Conservation (phyloP, 2,888 invertebrate genomes). For the Dinocampus coccinellae region DNA sequence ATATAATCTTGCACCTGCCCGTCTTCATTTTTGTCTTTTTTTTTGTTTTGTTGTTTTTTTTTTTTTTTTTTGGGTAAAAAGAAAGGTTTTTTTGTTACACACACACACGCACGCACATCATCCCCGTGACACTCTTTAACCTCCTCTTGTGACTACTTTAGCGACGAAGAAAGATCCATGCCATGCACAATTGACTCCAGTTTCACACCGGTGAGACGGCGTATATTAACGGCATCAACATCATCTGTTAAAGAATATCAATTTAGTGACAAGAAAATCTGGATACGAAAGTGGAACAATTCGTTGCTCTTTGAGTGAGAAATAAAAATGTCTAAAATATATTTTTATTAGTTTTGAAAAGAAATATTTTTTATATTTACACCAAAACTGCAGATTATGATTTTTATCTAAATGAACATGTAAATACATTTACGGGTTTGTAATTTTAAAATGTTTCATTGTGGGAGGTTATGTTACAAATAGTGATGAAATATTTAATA, state of each 20-base stretch:
- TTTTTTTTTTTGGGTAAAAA: not conserved
- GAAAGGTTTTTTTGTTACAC: not conserved
- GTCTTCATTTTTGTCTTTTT: conserved; percentile 24
- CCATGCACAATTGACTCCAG: conserved; percentile 3
- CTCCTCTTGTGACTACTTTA: conserved; percentile 6
- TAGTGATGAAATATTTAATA: not conserved
- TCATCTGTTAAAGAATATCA: not conserved
- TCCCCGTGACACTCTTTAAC: conserved; percentile 19
- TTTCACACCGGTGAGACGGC: not conserved
- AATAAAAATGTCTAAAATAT: not conserved
- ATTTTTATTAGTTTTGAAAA: not conserved
- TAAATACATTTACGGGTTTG: not conserved
- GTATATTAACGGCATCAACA: not conserved
- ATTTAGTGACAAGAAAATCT: conserved; percentile 9
- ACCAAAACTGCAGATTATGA: not conserved
- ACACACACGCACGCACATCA: conserved; percentile 1
- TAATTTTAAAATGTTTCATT: not conserved
- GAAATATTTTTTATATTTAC: not conserved
- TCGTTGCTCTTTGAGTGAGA: not conserved
- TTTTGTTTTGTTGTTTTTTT: not conserved
- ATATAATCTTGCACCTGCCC: conserved; percentile 18
- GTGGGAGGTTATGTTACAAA: not conserved
- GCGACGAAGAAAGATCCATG: not conserved
- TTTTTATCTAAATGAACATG: not conserved
- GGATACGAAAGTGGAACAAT: not conserved